These are phyloP conservation scores for Xiphias gladius DNA, from an alignment of 2,113 vertebrate genomes.

Conservation along the genomic window DNA sequence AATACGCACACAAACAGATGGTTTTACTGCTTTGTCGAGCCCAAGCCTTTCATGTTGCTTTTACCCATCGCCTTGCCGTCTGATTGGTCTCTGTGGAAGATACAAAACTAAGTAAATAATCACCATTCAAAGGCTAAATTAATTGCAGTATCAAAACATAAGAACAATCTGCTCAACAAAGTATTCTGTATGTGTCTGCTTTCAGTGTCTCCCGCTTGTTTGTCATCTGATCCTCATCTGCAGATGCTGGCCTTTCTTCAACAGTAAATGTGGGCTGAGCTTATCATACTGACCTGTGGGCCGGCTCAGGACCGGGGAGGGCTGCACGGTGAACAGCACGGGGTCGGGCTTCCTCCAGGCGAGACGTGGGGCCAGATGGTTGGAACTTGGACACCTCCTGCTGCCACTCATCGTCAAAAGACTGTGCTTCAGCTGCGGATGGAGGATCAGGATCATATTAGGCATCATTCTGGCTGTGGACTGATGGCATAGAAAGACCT, in stretches of 20 bases:
- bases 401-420: constrained; percentile 94
- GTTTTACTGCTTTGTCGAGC: constrained; percentile 79
- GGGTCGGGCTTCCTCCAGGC: constrained; percentile 76
- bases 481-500: neutral
- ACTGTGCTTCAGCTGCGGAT: constrained; percentile 88
- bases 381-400: constrained; percentile 86
- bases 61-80: constrained; percentile 52
- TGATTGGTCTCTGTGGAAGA: constrained; percentile 82
- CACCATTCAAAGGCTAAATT: neutral
- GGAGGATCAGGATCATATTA: constrained; percentile 37
- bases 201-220: constrained; percentile 9
- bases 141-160: neutral
- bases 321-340: constrained; percentile 69
- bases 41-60: constrained; percentile 76
- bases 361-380: constrained; percentile 60
- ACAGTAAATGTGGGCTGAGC: neutral
- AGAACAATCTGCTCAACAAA: neutral
- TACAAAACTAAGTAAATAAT: constrained; percentile 23
- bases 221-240: constrained; percentile 39
- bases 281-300: constrained; percentile 83
- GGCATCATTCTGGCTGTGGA: neutral
- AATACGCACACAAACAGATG: constrained; percentile 69
- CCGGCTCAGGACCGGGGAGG: constrained; percentile 63
- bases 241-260: constrained; percentile 34
- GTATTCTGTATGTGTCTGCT: neutral